Base-by-base conservation (phyloP, 2,113 vertebrate species). In the Fregata magnificens region DNA sequence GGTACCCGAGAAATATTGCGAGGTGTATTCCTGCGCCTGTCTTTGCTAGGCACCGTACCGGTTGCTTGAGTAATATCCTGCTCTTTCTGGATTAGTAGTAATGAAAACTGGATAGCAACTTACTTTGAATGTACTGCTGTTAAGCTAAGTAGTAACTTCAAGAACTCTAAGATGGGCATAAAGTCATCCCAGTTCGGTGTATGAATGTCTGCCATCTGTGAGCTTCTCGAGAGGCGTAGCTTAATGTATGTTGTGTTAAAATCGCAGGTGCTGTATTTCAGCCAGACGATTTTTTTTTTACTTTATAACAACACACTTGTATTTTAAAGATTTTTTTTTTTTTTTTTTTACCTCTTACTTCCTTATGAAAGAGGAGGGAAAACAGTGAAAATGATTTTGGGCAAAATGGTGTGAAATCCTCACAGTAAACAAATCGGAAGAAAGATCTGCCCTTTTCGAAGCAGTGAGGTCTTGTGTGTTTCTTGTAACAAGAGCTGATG, bases 11-110 rank as follows among this genome's bases (percentile, higher is more conserved):
- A 16, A 10, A 1, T 4, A 3, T 12, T 18, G 13, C 40, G 2
- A 3, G 15, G 10, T 4, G 50, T 7, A 2, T 62, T 49, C 31
- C 59, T 6, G 16, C 5, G 16, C 2, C 25, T 11, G 1, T 9
- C n/a, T 67, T 4, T 5, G n/a, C 47, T 20, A 4, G 40, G 58
- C 32, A 0, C 61, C 4, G 42, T 7, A 4, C 14, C 40, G 0
- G 29, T 0, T 42, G 40, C 70, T 24, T 11, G 12, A 3, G 7
- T 13, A 8, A 9, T 0, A 6, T 1, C 14, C 25, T 16, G 5
- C 31, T n/a, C 44, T 7, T 13, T 10, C 8, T 22, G 52, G 38
- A 7, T 24, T 22, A 1, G 53, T 4, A 10, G 38, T 2, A 17
- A 0, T 11, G 79, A 55, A 8, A 85, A 25, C 31, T 4, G 47